Conservation (phyloP, 1,140 invertebrate genomes). For the Drosophila erecta region DNA sequence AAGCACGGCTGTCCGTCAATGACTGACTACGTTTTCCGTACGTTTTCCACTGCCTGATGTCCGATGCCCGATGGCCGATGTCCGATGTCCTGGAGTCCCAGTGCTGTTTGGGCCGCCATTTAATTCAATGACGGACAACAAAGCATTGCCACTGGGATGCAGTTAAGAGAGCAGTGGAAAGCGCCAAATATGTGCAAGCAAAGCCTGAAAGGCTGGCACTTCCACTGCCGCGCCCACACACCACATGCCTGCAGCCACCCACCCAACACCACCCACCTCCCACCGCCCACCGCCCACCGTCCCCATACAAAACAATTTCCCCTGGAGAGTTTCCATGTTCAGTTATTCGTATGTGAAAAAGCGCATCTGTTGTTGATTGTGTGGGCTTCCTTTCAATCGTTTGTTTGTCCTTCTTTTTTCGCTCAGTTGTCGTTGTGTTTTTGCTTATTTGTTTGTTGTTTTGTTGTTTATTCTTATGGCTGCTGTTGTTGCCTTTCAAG, state of each 20-base stretch:
- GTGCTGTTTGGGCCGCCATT: slow-evolving; percentile 60
- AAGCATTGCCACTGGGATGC: slow-evolving; percentile 68
- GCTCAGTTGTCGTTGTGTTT: slow-evolving; percentile 7
- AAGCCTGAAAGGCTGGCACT: slow-evolving; percentile 26
- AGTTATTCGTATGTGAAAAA: slow-evolving; percentile 82
- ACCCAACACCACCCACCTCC: neutral
- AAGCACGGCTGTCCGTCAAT: slow-evolving; percentile 27
- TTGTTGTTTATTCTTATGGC: slow-evolving; percentile 41
- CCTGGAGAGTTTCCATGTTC: slow-evolving; percentile 79
- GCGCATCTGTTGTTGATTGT: slow-evolving; percentile 81
- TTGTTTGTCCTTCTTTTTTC: slow-evolving; percentile 63
- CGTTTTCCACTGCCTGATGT: neutral
- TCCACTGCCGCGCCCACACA: neutral
- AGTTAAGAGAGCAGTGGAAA: slow-evolving; percentile 40
- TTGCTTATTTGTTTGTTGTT: slow-evolving; percentile 38
- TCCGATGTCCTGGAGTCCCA: neutral
- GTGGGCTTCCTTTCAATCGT: slow-evolving; percentile 82
- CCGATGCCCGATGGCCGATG: neutral
- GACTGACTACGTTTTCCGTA: slow-evolving; percentile 2
- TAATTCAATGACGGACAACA: slow-evolving; percentile 80
- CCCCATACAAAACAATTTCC: slow-evolving; percentile 77
- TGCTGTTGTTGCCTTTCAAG: slow-evolving; percentile 33
- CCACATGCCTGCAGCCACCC: neutral
- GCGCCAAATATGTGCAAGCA: slow-evolving; percentile 48
- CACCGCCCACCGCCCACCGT: slow-evolving; percentile 17